phyloP scores from a whole-genome alignment of 2,797 vertebrate species.

The Myotis findleyi region DNA sequence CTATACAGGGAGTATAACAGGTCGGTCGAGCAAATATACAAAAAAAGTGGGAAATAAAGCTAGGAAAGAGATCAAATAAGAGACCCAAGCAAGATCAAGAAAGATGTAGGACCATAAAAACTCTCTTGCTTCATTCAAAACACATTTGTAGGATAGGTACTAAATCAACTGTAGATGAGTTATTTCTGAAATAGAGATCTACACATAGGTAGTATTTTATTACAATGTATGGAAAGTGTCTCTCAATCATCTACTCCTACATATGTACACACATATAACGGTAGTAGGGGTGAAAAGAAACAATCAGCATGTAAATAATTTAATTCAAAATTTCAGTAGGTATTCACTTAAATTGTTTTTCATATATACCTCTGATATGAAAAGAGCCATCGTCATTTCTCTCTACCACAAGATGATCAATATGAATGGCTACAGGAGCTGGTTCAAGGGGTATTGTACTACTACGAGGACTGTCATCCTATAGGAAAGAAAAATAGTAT shows the following conservation, averaged over 20 bases:
- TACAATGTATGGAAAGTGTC: background rate
- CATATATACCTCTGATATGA: slow-evolving; percentile 92
- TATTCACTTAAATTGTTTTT: background rate
- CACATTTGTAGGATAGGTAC: background rate
- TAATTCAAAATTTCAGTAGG: background rate
- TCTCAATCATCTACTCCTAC: background rate
- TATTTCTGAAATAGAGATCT: background rate
- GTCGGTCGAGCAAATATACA: background rate
- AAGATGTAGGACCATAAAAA: background rate
- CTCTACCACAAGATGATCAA: slow-evolving; percentile 94
- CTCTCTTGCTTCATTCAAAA: slow-evolving; percentile 9
- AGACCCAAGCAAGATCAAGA: background rate
- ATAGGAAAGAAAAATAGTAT: slow-evolving; percentile 61
- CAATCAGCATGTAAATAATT: background rate
- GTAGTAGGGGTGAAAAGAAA: background rate
- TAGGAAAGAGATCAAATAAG: background rate
- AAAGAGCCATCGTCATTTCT: slow-evolving; percentile 95
- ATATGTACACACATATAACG: background rate
- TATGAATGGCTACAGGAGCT: slow-evolving; percentile 91
- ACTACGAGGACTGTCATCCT: slow-evolving; percentile 94
- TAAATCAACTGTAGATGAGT: background rate
- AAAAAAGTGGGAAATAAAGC: background rate
- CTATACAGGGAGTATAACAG: background rate
- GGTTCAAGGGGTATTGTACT: slow-evolving; percentile 88
- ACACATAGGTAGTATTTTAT: background rate